Conservation (phyloP, 2,113 vertebrate species). For the Alexandromys fortis region DNA sequence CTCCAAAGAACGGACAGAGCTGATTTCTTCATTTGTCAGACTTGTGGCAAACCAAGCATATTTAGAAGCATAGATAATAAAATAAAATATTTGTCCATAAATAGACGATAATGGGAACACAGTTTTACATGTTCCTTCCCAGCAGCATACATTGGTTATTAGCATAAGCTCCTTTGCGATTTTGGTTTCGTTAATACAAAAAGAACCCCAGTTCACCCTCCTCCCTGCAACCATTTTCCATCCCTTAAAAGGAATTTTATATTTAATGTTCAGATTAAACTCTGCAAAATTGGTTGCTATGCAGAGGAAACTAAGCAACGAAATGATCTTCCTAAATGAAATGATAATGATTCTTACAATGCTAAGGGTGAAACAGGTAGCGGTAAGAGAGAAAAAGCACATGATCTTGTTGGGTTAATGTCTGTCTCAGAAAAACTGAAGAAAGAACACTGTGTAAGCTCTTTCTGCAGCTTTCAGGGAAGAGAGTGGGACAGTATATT, state of each 20-base stretch:
- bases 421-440: not conserved
- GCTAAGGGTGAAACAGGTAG: not conserved
- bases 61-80: not conserved
- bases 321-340: slow-evolving; percentile 8
- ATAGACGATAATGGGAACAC: not conserved
- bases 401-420: not conserved
- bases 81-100: slow-evolving; percentile 13
- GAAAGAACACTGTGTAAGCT: not conserved
- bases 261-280: slow-evolving; percentile 30
- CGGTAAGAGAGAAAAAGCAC: not conserved
- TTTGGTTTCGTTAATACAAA: not conserved
- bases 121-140: not conserved
- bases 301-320: slow-evolving; percentile 16
- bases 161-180: not conserved
- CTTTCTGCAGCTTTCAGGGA: not conserved
- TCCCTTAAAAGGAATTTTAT: slow-evolving; percentile 39
- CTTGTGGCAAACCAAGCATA: not conserved
- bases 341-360: not conserved
- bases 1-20: not conserved
- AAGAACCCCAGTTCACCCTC: not conserved
- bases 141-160: slow-evolving; percentile 4
- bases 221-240: not conserved
- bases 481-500: not conserved
- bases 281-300: slow-evolving; percentile 27
- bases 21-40: slow-evolving; percentile 3